These are phyloP conservation scores for Cotesia chilonis DNA, from an alignment of 1,140 invertebrate species.

Conservation along the genomic window DNA sequence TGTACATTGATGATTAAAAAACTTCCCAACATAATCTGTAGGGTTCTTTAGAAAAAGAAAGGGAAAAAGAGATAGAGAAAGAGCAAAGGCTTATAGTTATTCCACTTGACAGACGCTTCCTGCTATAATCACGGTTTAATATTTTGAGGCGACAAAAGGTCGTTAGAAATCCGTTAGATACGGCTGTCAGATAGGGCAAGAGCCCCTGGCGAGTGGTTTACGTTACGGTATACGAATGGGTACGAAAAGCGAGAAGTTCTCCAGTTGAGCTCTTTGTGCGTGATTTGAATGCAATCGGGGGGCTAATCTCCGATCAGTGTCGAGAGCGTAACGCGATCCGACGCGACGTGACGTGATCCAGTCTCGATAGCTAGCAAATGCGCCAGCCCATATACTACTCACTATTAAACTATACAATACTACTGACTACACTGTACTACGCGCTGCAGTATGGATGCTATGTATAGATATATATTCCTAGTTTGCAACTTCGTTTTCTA, in stretches of 20 bases:
- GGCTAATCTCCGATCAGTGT: conserved; percentile 65
- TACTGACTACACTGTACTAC: too few species aligned
- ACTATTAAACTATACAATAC: too few species aligned
- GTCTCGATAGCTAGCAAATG: conserved; percentile 56
- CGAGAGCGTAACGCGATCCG: conserved; percentile 64
- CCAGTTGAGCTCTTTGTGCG: conserved; percentile 61
- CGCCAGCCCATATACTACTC: conserved; percentile 36
- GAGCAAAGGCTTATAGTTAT: not conserved
- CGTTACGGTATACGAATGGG: conserved; percentile 5
- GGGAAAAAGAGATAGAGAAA: too few species aligned
- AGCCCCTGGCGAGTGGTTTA: conserved; percentile 36
- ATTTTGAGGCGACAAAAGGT: conserved; percentile 62
- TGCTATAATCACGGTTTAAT: conserved; percentile 32
- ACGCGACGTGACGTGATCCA: conserved; percentile 61
- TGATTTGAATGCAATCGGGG: conserved; percentile 65
- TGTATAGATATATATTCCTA: too few species aligned
- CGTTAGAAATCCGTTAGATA: conserved; percentile 66
- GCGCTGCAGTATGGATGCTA: too few species aligned
- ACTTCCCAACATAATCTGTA: too few species aligned
- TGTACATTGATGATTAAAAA: too few species aligned
- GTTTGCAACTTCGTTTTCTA: too few species aligned
- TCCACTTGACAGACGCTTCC: conserved; percentile 25
- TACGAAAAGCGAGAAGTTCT: conserved; percentile 40
- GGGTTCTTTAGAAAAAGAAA: too few species aligned
- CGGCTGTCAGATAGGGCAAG: conserved; percentile 58